Conservation (phyloP, 2,797 vertebrate species). For the Megalops cyprinoides region DNA sequence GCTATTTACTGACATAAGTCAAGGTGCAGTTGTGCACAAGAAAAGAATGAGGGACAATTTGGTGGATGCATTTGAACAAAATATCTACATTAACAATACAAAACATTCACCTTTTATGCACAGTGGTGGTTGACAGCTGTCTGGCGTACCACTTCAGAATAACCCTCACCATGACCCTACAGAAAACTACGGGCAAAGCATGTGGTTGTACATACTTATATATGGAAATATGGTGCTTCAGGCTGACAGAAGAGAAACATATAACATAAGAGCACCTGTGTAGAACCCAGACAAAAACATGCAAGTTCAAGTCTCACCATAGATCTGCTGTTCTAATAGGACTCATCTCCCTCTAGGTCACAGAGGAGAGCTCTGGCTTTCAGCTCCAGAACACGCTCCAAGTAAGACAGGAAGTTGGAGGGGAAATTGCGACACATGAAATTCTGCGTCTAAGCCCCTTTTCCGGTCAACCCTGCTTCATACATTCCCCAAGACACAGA, state of each 20-base stretch:
- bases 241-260: constrained; percentile 5
- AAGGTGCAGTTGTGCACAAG: neutral
- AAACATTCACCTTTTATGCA: neutral
- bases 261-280: constrained; percentile 10
- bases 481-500: constrained; percentile 17
- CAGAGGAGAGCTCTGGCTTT: constrained; percentile 46
- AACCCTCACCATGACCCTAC: neutral
- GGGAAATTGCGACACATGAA: constrained; percentile 14
- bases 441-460: neutral
- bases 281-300: constrained; percentile 14
- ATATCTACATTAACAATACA: neutral
- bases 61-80: neutral
- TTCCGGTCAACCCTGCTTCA: constrained; percentile 28
- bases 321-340: constrained; percentile 39
- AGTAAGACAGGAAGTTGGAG: constrained; percentile 28
- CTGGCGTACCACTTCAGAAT: neutral
- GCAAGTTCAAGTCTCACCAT: constrained; percentile 19
- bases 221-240: neutral
- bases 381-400: constrained; percentile 30
- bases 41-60: neutral
- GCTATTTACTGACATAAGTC: neutral
- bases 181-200: neutral
- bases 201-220: neutral
- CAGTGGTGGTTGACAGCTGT: neutral
- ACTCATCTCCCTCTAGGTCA: no score